Evolutionary conservation across 2,113 vertebrate genomes (phyloP).

Genomic region (Cochlearius cochlearius): DNA sequence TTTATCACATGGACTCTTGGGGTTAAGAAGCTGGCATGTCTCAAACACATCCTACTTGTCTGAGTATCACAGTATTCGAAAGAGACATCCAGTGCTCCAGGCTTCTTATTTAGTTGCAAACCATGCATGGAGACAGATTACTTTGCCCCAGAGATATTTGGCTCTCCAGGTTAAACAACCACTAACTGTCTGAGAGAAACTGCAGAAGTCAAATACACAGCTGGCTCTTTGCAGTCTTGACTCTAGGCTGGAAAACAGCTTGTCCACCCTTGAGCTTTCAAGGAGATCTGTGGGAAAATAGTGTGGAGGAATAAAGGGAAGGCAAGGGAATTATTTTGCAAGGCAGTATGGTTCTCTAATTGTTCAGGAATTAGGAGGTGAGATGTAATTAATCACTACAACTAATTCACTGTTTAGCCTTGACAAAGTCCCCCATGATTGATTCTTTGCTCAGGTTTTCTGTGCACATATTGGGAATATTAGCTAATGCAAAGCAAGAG

Average conservation of each 20-base stretch:
- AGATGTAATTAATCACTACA: background rate
- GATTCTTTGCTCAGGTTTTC: background rate
- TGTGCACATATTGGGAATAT: background rate
- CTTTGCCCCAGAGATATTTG: constrained; percentile 30
- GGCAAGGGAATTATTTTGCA: background rate
- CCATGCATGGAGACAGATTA: background rate
- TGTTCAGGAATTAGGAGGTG: background rate
- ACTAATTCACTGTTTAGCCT: background rate
- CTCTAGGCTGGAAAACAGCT: constrained; percentile 6
- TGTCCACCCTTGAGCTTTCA: background rate
- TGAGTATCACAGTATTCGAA: background rate
- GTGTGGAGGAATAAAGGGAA: background rate
- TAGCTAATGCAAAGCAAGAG: background rate
- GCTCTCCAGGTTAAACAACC: constrained; percentile 12
- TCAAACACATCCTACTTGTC: background rate
- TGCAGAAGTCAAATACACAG: constrained; percentile 18
- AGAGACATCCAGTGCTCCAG: background rate
- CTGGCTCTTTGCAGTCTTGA: constrained; percentile 4
- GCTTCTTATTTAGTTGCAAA: constrained; percentile 32
- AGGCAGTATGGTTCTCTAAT: background rate
- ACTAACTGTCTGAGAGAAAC: background rate
- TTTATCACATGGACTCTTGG: background rate
- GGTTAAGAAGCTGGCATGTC: background rate
- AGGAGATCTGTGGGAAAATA: background rate
- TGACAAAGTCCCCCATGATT: background rate